A percentile compares a stretch with the other conserved stretches of the same genome.
Evolutionary conservation across 2,888 invertebrate genomes (phyloP).

Genomic region (Alcis repandata): DNA sequence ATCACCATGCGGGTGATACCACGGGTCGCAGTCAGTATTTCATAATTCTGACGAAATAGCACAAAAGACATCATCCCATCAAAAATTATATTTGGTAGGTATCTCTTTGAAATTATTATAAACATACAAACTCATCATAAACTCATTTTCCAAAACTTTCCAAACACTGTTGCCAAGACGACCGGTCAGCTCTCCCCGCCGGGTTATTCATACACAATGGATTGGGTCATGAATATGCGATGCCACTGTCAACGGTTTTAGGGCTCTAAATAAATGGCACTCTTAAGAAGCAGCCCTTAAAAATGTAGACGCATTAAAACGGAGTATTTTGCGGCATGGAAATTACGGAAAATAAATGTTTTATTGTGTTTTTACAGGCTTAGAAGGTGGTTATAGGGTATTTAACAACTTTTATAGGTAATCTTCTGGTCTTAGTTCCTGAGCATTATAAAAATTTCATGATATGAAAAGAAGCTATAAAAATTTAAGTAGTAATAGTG

Average conservation of each 20-base stretch:
- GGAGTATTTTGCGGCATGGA: conserved; percentile 28
- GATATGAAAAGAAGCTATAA: too few species aligned
- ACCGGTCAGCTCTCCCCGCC: conserved; percentile 21
- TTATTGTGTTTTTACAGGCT: conserved; percentile 25
- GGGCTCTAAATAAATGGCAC: conserved; percentile 66
- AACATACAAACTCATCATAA: too few species aligned
- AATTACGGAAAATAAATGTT: conserved; percentile 23
- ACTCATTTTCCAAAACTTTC: too few species aligned
- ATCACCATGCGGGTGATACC: too few species aligned
- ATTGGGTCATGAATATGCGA: conserved; percentile 74
- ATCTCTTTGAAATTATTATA: too few species aligned
- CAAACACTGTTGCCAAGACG: conserved; percentile 2
- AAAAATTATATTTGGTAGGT: too few species aligned
- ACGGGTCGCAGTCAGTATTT: too few species aligned
- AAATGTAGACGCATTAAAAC: conserved; percentile 43
- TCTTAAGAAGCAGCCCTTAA: conserved; percentile 58
- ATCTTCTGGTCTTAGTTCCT: not conserved
- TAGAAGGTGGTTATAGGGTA: conserved; percentile 11
- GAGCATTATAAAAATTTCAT: not conserved
- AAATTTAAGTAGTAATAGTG: too few species aligned
- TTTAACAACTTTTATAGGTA: conserved; percentile 2
- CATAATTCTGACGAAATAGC: too few species aligned
- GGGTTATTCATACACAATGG: conserved; percentile 68
- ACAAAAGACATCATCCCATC: too few species aligned
- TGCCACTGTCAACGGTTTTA: conserved; percentile 68